Evolutionary conservation across 2,113 vertebrate species (phyloP).

Genomic region (Oreochromis aureus): DNA sequence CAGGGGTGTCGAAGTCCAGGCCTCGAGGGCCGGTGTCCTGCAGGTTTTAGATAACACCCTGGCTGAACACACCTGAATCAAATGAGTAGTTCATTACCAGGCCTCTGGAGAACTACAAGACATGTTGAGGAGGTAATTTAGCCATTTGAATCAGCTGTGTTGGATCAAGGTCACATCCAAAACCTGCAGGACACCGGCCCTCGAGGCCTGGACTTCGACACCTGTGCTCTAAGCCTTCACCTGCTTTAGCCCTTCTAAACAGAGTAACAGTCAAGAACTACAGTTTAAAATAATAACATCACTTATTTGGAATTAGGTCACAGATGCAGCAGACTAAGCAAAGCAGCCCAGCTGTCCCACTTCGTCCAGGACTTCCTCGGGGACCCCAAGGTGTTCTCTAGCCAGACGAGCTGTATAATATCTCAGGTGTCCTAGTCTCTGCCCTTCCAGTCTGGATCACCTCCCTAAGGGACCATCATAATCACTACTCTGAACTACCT

Average conservation of each 20-base stretch:
- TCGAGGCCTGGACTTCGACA: too few relatives aligned
- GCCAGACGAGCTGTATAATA: not conserved
- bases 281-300: not conserved
- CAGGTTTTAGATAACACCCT: too few relatives aligned
- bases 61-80: too few relatives aligned
- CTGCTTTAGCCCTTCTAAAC: not conserved
- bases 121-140: too few relatives aligned
- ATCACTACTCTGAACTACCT: not conserved
- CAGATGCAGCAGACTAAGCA: not conserved
- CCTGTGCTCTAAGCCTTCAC: not conserved
- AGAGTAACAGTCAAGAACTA: not conserved
- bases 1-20: too few relatives aligned
- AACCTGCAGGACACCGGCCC: too few relatives aligned
- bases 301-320: not conserved
- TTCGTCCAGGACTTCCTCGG: not conserved
- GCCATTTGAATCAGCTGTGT: too few relatives aligned
- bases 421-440: not conserved
- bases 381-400: not conserved
- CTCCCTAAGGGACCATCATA: not conserved
- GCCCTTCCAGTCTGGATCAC: not conserved
- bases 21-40: too few relatives aligned
- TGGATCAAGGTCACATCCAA: too few relatives aligned
- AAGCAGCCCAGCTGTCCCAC: not conserved
- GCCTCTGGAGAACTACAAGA: too few relatives aligned
- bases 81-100: too few relatives aligned